Evolutionary conservation across 53 echinoderm and acorn worm species (phyloP).

Genomic region (Zoroaster sp.): DNA sequence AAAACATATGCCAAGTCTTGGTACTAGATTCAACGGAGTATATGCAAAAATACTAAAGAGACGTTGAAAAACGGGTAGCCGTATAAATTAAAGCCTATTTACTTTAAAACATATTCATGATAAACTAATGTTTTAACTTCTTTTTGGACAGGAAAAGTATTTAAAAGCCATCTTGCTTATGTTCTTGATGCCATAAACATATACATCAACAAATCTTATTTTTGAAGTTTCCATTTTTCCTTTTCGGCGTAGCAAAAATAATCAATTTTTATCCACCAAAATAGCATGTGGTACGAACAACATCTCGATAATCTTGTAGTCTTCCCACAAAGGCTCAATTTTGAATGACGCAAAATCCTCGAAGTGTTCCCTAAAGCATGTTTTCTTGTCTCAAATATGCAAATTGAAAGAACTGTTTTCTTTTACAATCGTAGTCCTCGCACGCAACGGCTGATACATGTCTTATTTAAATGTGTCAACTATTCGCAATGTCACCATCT

Average conservation of each 20-base stretch:
- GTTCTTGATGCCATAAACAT: neutral
- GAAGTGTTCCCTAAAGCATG: neutral
- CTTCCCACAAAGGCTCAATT: neutral
- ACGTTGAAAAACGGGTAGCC: no score
- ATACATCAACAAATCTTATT: neutral
- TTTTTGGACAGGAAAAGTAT: neutral
- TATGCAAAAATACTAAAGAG: no score
- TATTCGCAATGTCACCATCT: no score
- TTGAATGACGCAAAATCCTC: constrained; percentile 4
- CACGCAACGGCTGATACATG: neutral
- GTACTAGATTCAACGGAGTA: no score
- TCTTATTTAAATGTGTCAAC: neutral
- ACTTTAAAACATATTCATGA: no score
- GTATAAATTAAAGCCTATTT: no score
- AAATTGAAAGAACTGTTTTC: neutral
- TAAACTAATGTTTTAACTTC: neutral
- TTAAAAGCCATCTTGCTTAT: neutral
- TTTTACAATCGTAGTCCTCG: neutral
- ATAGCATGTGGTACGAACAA: neutral
- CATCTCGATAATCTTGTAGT: neutral
- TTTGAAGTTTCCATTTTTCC: neutral
- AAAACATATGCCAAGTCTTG: no score
- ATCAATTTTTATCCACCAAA: constrained; percentile 27
- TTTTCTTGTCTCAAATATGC: neutral
- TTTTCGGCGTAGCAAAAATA: neutral